Base-by-base conservation (phyloP, 2,888 invertebrate species). In the Cryptocephalus moraei region DNA sequence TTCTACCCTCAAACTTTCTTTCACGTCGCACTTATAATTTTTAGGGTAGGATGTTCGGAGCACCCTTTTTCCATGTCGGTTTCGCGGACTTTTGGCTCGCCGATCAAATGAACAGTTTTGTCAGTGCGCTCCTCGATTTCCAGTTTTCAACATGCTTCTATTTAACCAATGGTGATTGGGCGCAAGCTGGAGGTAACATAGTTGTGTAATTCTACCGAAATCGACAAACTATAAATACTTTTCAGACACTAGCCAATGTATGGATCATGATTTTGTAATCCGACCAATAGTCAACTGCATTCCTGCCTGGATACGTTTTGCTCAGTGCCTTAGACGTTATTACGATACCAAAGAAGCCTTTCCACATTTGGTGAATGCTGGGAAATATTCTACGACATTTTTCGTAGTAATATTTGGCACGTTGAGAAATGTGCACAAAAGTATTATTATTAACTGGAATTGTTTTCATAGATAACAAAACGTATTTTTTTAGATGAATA, bases 11-110 rank as follows among this genome's bases (percentile, higher is more conserved):
- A 6, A 22, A 4, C 6, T 6, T 22, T 22, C 6, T 22, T 22
- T 22, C n/a, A n/a, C n/a, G n/a, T n/a, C n/a, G n/a, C n/a, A 33
- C 14, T 39, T 39, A 32, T 44, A 39, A 22, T 44, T 50, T 49
- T 42, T 70, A 72, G 79, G 77, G 71, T 48, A 73, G 82, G 22
- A 78, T 86, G 57, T 63, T 84, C 46, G 75, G 80, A 46, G 85
- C 88, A 1, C 88, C 88, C 13, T 85, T 86, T 60, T 84, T 82
- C 61, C 80, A 81, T 64, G 88, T 89, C 1, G 81, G 81, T 42
- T 89, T 89, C 67, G 87, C 88, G 50, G 88, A 89, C 70, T 89
- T 89, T 73, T 89, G 88, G 88, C 78, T 89, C 60, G 88, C 86
- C 10, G 89, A 89, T 73, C 89, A 89, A 67, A 68, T 89, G 39